These are phyloP conservation scores for Dicyrtoma fusca DNA, from an alignment of 2,888 invertebrate genomes.

Conservation along the genomic window DNA sequence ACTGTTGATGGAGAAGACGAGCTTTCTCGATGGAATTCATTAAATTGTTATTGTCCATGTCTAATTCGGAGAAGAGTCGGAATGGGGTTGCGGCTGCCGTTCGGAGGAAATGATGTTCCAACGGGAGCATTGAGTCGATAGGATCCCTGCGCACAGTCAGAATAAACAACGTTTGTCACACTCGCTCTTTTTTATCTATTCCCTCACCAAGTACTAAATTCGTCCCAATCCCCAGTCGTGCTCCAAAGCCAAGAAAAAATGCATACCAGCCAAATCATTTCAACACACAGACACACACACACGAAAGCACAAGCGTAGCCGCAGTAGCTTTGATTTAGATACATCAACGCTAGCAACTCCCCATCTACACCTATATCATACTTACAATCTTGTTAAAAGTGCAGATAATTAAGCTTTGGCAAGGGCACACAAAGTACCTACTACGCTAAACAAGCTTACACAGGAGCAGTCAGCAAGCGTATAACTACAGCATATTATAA, in stretches of 20 bases:
- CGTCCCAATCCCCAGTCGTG: conserved; percentile 34
- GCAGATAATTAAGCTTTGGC: no score
- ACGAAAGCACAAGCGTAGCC: neutral
- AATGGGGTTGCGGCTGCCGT: conserved; percentile 61
- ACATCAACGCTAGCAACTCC: neutral
- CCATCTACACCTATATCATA: no score
- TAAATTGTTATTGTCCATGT: conserved; percentile 65
- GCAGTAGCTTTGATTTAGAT: neutral
- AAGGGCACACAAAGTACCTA: no score
- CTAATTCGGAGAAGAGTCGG: conserved; percentile 66
- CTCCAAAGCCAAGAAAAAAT: conserved; percentile 10
- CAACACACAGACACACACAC: neutral
- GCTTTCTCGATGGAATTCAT: conserved; percentile 63
- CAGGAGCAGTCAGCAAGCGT: no score
- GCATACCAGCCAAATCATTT: neutral
- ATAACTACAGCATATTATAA: no score
- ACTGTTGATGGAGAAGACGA: conserved; percentile 59
- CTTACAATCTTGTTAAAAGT: no score
- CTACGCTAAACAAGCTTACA: no score
- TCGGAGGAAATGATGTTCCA: conserved; percentile 75
- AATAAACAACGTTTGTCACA: conserved; percentile 28
- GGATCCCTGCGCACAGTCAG: conserved; percentile 65
- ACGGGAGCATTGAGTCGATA: conserved; percentile 73
- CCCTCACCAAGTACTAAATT: conserved; percentile 29
- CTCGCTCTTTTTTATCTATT: neutral